A percentile compares a stretch with the other conserved stretches of the same genome.
phyloP scores from a whole-genome alignment of 2,888 invertebrate genomes.

The Trachelus stipa region DNA sequence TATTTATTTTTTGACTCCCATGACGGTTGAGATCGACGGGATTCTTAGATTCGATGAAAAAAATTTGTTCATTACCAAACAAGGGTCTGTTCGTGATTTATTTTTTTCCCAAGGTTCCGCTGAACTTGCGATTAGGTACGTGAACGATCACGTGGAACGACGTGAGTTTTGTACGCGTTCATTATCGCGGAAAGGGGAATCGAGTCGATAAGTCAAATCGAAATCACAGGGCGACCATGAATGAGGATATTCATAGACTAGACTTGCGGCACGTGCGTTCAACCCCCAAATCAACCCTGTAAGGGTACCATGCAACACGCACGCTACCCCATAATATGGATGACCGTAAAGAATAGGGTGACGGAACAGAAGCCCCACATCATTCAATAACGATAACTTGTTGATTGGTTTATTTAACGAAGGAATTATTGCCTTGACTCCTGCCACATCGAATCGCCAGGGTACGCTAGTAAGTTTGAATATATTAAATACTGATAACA shows the following conservation, averaged over 20 bases:
- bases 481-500: neutral
- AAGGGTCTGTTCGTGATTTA: neutral
- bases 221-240: constrained; percentile 23
- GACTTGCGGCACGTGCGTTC: constrained; percentile 28
- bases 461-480: neutral
- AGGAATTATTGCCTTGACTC: constrained; percentile 26
- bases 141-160: neutral
- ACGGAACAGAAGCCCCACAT: constrained; percentile 4
- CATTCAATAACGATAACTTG: constrained; percentile 28
- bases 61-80: neutral
- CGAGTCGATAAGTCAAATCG: constrained; percentile 26
- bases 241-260: constrained; percentile 20
- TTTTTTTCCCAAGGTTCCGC: neutral
- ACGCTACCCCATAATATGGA: constrained; percentile 2
- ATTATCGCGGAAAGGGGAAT: constrained; percentile 12
- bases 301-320: constrained; percentile 5
- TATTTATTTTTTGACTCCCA: neutral
- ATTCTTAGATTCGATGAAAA: neutral
- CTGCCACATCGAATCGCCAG: neutral
- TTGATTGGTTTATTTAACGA: constrained; percentile 41
- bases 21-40: neutral
- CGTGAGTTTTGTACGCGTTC: constrained; percentile 3
- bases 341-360: neutral
- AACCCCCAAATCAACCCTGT: constrained; percentile 14
- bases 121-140: neutral